Base-by-base conservation (phyloP, 2,797 vertebrate species). In the Enteromius thamalakanensis region DNA sequence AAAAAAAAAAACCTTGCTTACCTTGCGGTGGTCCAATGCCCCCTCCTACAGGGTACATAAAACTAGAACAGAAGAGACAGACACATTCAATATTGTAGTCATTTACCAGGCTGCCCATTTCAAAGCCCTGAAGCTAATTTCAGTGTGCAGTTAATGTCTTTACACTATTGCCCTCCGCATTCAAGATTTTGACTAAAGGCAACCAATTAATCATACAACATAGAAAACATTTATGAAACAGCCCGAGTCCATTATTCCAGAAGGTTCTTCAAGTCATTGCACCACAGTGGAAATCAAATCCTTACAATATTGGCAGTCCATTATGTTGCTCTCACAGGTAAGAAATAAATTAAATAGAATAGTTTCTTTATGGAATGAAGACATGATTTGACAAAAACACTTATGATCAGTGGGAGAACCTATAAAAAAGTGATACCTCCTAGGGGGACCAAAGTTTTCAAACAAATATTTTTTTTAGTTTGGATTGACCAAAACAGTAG, bases 11-110 rank as follows among this genome's bases (percentile, higher is more conserved):
- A 3, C 8, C 40, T 40, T n/a, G 55, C 96, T 53, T 93, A 99
- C 98, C 97, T 96, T 98, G 97, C 82, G 96, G 95, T 19, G 96
- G 94, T 84, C 97, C 96, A 83, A 99, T 91, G 85, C 96, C 95
- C 34, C 97, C 94, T 87, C 96, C 94, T 0, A 99, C 97, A 45
- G 97, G 95, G 95, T 96, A 99, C 94, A 98, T 96, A 90, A 98
- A 99, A 93, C 98, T 99, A 69, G 37, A 89, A 84, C 40, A 69
- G 64, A 55, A 91, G 47, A 80, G 82, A 68, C 34, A 76, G 65
- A 78, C 85, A 86, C 1, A 64, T 76, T 75, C 58, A 26, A 76
- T 76, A 75, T 71, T 60, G 45, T 70, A 53, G 40, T 67, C n/a
- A 68, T 67, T 42, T 55, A 53, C 58, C 49, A 9, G 23, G 26